phyloP scores from a whole-genome alignment of 2,797 vertebrate species.

The Danio tinwini region DNA sequence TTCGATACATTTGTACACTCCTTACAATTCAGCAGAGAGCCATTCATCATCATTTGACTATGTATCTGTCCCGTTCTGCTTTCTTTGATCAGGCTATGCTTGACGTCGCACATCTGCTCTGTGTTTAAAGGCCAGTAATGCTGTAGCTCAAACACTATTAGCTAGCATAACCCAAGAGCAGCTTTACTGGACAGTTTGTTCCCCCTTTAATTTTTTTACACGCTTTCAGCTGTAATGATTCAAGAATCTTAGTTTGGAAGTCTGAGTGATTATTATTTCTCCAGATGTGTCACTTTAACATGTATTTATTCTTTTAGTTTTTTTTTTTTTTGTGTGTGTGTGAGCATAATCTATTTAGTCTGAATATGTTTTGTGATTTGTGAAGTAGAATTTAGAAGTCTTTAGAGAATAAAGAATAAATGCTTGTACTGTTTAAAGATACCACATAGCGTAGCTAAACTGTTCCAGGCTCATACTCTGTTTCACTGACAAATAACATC shows the following conservation, averaged over 20 bases:
- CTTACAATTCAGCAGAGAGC: constrained; percentile 93
- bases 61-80: constrained; percentile 86
- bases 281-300: background rate
- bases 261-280: background rate
- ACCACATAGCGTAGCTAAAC: background rate
- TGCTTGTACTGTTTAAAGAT: background rate
- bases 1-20: constrained; percentile 90
- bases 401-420: background rate
- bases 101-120: constrained; percentile 99
- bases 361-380: background rate
- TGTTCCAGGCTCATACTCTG: background rate
- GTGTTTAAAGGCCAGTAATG: constrained; percentile 96
- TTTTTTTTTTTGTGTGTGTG: background rate
- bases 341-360: background rate
- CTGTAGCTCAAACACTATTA: constrained; percentile 92
- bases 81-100: constrained; percentile 97
- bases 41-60: constrained; percentile 99
- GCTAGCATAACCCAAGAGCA: constrained; percentile 85
- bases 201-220: constrained; percentile 73
- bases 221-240: constrained; percentile 70
- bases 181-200: constrained; percentile 78
- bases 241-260: constrained; percentile 62
- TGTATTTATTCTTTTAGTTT: background rate
- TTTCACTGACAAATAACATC: background rate
- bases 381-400: background rate